Evolutionary conservation across 2,888 invertebrate genomes (phyloP), one percentile per base, ranked within the genome.

Genomic region (Macroteleia sp.): DNA sequence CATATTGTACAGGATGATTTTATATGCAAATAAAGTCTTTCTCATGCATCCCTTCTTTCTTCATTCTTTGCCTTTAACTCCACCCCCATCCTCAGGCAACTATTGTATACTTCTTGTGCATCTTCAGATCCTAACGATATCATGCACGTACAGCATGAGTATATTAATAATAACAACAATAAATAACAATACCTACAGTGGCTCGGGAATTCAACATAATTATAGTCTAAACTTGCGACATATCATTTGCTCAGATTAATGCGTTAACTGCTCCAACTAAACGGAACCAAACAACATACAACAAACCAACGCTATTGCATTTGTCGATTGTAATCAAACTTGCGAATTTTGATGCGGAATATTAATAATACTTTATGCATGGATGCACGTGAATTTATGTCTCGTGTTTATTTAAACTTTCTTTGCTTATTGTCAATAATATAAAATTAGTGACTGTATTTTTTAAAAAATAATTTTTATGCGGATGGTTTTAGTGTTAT

Each of bases 11-110:
- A 83, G 85, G 85, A 85, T 86, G 86, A 86, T 87, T 87, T 83
- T 82, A 83, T 88, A 87, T 88, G 88, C 88, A 88, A 88, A 88
- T 88, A 87, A 85, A 87, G 81, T 71, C 81, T 81, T 84, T 82
- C 54, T 48, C 66, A 71, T 6, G 20, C 66, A 48, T 44, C 75
- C 74, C 73, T 74, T 30, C 74, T 73, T 74, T 54, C 70, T 81
- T 79, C 44, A 12, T 79, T 75, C 22, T 30, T 30, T 10, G 30
- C 34, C 59, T 32, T 56, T 41, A 82, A 85, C 89, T 89, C 89
- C 89, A 89, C 90, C 90, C 87, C 83, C 86, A 79, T 87, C 89
- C 89, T 87, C 86, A 79, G 88, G 90, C 90, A 81, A 82, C 86
- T 87, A 90, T 90, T 90, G 90, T 90, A 42, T 77, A 69, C 81